Evolutionary conservation across 2,888 invertebrate species (phyloP).

Genomic region (Lagria hirta): DNA sequence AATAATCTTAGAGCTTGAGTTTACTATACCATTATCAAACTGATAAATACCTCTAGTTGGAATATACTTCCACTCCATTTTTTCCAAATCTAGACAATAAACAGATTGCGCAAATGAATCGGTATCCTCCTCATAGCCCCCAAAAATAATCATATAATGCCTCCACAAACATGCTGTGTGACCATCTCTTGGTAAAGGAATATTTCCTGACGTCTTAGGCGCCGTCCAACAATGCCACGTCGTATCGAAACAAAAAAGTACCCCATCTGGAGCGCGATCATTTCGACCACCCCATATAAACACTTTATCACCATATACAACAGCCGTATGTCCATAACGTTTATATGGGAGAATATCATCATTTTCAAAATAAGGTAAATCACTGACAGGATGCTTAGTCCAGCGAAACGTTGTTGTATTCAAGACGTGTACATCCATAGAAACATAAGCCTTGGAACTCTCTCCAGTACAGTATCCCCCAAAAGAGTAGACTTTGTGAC

Average conservation of each 20-base stretch:
- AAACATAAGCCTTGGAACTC: constrained; percentile 71
- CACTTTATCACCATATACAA: constrained; percentile 73
- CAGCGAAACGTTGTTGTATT: constrained; percentile 71
- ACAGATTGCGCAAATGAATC: constrained; percentile 80
- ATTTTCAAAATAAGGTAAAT: constrained; percentile 55
- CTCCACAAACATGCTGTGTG: constrained; percentile 84
- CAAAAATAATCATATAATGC: constrained; percentile 84
- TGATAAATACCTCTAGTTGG: constrained; percentile 59
- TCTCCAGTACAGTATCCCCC: constrained; percentile 90
- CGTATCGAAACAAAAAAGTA: constrained; percentile 80
- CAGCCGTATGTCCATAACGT: constrained; percentile 91
- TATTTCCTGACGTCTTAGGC: constrained; percentile 65
- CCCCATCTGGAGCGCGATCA: constrained; percentile 78
- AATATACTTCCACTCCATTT: constrained; percentile 70
- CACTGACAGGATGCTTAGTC: constrained; percentile 59
- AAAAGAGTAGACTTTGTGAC: constrained; percentile 81
- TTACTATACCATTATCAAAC: constrained; percentile 2
- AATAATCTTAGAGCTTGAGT: too few species aligned
- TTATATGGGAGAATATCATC: constrained; percentile 70
- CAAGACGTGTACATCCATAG: constrained; percentile 85
- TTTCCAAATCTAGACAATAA: constrained; percentile 72
- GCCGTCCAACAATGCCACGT: constrained; percentile 68
- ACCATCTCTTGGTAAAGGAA: constrained; percentile 85
- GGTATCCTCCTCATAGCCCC: constrained; percentile 85
- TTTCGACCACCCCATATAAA: constrained; percentile 94